Base-by-base conservation (phyloP, 2,888 invertebrate genomes). In the Morpho deidamia region DNA sequence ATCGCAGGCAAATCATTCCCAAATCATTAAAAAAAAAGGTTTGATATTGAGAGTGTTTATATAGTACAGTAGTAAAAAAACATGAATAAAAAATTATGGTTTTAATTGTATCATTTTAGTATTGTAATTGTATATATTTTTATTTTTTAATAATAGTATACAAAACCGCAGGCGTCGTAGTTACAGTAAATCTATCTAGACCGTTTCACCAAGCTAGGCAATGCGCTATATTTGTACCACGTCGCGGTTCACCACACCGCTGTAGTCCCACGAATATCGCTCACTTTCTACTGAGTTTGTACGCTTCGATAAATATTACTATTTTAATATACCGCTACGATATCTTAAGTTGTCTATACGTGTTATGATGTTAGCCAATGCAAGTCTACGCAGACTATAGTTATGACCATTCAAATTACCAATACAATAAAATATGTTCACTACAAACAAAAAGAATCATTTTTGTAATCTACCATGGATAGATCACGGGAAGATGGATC, bases 231-330 rank as follows among this genome's bases (percentile, higher is more conserved):
- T 44, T 43, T 51, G 43, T 51, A 56, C 53, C 55, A 56, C 59
- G 59, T 63, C 63, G 67, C 63, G 69, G 68, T 66, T 64, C 55
- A 63, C 67, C 67, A 59, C 68, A 61, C 58, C 45, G 41, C 48
- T 51, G 37, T 51, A 61, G 61, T 70, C 70, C 65, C 70, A 70
- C 70, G 70, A 65, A 66, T 70, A 70, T 69, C 67, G 61, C 58
- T 59, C 58, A 58, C 62, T 65, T 64, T 64, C 66, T 65, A 63
- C 54, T 57, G 51, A 50, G 49, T 48, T 58, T 56, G 23, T 42
- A 56, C 61, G 64, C 61, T 58, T 61, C 58, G 50, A 37, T 58
- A 60, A 55, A 49, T 50, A 48, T 54, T 42, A 49, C 40, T 51
- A 51, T 54, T 51, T 42, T 45, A 50, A 51, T 51, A 37, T 38